Base-by-base conservation (phyloP, 2,113 vertebrate species). In the Mugil cephalus region DNA sequence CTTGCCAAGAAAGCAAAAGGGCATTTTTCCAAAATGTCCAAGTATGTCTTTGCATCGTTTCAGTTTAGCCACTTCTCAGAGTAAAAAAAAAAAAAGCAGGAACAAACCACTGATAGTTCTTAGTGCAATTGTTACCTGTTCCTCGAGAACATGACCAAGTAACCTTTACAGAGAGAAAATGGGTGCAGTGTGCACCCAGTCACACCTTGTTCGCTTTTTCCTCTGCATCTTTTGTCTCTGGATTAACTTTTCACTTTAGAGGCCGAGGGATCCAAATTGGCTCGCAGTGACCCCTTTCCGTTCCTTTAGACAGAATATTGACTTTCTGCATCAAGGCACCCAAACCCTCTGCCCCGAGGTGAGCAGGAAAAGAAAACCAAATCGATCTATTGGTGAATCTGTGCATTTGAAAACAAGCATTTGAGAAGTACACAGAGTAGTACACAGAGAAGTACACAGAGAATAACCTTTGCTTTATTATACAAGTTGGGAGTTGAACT, bases 201-300 rank as follows among this genome's bases (percentile, higher is more conserved):
- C 77, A 77, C 86, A 80, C 78, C 64, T 64, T 80, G 17, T 15
- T 38, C 69, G 48, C 77, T 71, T 81, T 80, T 56, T 77, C 76
- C 14, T 53, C 21, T 0, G 62, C 69, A 73, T 77, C 67, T 67
- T 78, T 88, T 86, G 88, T 88, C 81, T 85, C 45, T 61, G 58
- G 70, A 84, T 90, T 80, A 79, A 68, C 68, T 68, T 85, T 46
- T 80, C 59, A 58, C 68, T 68, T 53, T 43, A 18, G 53, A 76
- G 21, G 61, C 66, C 34, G 18, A 79, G 46, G 77, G 78, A 75
- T 85, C 79, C 69, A 84, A 90, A 85, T 84, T 87, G 69, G 48
- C 59, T 78, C 54, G 72, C 62, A 62, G 73, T 83, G 84, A 86
- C 79, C 78, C 53, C 74, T 79, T 69, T 78, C 52, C 71, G 46